Percentiles rank a stretch among this genome's conserved stretches.
phyloP scores from a whole-genome alignment of 2,113 vertebrate species.

The Albula glossodonta region DNA sequence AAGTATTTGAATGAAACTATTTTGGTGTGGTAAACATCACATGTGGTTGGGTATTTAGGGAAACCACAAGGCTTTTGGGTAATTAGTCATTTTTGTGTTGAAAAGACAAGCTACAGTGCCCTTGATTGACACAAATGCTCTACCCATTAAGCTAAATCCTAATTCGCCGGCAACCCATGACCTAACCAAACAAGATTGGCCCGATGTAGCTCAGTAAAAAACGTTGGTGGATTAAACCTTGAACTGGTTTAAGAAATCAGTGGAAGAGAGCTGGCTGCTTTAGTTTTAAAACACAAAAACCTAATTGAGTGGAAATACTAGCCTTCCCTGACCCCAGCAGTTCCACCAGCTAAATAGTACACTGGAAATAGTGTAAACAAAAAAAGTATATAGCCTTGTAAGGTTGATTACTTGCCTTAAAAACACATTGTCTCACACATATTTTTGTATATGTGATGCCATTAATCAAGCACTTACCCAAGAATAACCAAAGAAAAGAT shows the following conservation, averaged over 20 bases:
- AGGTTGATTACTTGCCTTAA: too few relatives aligned
- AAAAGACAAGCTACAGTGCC: constrained; percentile 17
- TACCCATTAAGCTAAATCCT: constrained; percentile 58
- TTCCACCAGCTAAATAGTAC: neutral
- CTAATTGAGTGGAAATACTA: too few relatives aligned
- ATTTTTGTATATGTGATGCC: neutral
- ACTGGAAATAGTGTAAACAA: neutral
- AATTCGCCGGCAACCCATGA: constrained; percentile 50
- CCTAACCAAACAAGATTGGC: constrained; percentile 44
- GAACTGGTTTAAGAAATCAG: constrained; percentile 40
- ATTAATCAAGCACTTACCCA: neutral
- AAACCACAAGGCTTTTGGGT: neutral
- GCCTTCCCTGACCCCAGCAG: neutral
- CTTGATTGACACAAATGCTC: constrained; percentile 37
- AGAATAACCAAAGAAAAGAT: neutral
- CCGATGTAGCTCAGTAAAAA: constrained; percentile 45
- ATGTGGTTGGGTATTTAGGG: too few relatives aligned
- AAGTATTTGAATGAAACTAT: too few relatives aligned
- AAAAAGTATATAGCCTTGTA: neutral
- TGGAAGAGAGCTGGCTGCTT: neutral
- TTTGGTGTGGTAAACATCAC: too few relatives aligned
- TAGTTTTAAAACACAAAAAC: neutral
- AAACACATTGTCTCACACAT: too few relatives aligned
- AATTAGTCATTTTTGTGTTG: neutral
- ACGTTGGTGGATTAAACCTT: constrained; percentile 53